Evolutionary conservation across 2,888 invertebrate genomes (phyloP).

Genomic region (Rhagium mordax): DNA sequence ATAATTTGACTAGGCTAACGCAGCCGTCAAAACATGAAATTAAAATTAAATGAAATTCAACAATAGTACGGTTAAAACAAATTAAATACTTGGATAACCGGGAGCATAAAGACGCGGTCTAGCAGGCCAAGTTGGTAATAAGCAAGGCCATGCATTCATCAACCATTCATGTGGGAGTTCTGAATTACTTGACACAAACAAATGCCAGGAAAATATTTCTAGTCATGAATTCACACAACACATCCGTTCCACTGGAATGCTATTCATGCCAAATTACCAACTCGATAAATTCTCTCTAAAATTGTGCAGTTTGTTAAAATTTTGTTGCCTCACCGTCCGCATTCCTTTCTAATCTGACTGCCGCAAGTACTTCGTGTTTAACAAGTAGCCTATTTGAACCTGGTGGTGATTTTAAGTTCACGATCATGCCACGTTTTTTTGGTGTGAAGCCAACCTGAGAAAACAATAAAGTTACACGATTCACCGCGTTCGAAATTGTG

Average conservation of each 20-base stretch:
- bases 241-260: conserved; percentile 16
- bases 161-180: conserved; percentile 34
- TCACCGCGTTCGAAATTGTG: neutral
- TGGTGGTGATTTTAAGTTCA: neutral
- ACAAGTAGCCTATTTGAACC: neutral
- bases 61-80: conserved; percentile 4
- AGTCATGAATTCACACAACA: conserved; percentile 17
- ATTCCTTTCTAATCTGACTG: neutral
- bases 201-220: conserved; percentile 21
- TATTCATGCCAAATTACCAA: conserved; percentile 21
- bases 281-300: conserved; percentile 16
- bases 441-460: conserved; percentile 41
- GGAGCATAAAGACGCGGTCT: conserved; percentile 7
- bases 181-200: conserved; percentile 26
- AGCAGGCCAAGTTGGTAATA: conserved; percentile 12
- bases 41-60: conserved; percentile 2
- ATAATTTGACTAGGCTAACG: neutral
- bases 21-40: neutral
- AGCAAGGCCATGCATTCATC: conserved; percentile 39
- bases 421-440: conserved; percentile 43
- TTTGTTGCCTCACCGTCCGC: neutral
- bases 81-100: neutral
- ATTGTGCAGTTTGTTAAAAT: conserved; percentile 12
- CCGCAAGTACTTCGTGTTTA: neutral
- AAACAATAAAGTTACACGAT: conserved; percentile 48